Conservation (phyloP, 2,888 invertebrate species). For the Rhingia campestris region DNA sequence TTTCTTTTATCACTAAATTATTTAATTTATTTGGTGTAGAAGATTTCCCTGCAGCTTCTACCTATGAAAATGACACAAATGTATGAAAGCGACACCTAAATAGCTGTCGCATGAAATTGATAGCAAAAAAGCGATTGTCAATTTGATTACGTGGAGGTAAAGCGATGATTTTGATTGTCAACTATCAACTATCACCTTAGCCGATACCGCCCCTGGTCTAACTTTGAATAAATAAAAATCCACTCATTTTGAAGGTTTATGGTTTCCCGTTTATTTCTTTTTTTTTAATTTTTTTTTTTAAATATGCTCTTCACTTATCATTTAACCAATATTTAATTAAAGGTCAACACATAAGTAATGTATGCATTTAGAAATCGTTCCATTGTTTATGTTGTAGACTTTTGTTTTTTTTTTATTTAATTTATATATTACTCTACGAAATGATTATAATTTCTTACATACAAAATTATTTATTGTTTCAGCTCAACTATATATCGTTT, state of each 20-base stretch:
- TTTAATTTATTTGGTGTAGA: no score
- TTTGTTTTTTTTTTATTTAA: conserved; percentile 54
- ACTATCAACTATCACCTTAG: no score
- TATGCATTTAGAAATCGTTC: conserved; percentile 69
- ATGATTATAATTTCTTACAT: conserved; percentile 73
- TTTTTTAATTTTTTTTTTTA: conserved; percentile 46
- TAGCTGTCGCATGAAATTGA: no score
- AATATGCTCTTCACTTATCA: conserved; percentile 66
- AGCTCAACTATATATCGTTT: conserved; percentile 62
- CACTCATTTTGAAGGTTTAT: conserved; percentile 9
- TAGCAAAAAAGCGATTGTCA: no score
- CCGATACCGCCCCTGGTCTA: no score
- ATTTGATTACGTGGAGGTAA: no score
- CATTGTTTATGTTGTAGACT: conserved; percentile 56
- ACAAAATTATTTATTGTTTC: conserved; percentile 73
- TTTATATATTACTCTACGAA: conserved; percentile 71
- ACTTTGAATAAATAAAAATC: neutral
- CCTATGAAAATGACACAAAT: no score
- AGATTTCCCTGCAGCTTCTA: no score
- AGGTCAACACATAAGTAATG: conserved; percentile 63
- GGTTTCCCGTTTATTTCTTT: conserved; percentile 44
- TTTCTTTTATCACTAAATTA: no score
- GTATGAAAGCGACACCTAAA: no score
- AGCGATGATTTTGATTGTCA: no score
- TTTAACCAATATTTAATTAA: conserved; percentile 65